These are phyloP conservation scores for Coptodon bakossiorum DNA, from an alignment of 2,113 vertebrate genomes.

Conservation along the genomic window DNA sequence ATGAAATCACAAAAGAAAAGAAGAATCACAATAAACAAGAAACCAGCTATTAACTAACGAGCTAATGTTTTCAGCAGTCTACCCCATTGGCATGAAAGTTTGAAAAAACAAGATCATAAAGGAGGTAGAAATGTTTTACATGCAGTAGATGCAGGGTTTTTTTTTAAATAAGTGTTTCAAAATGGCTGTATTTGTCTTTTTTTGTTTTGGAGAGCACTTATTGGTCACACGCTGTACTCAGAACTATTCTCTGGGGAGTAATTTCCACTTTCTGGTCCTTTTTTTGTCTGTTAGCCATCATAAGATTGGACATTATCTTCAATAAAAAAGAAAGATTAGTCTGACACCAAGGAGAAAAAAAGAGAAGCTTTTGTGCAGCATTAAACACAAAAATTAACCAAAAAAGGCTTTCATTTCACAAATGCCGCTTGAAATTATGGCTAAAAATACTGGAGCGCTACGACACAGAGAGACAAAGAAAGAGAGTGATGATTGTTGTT, in stretches of 20 bases:
- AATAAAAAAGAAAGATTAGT: background rate
- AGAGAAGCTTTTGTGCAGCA: background rate
- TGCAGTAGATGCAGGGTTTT: accelerated
- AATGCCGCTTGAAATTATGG: background rate
- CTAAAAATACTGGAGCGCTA: slow-evolving; percentile 6
- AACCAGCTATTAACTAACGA: background rate
- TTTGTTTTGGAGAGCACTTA: background rate
- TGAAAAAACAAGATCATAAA: background rate
- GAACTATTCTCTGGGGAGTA: background rate
- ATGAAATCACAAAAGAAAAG: background rate
- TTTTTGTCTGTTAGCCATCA: background rate
- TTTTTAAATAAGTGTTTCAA: background rate
- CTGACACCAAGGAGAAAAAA: background rate
- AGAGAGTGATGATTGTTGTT: slow-evolving; percentile 4
- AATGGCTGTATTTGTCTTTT: background rate
- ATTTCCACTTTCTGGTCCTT: background rate
- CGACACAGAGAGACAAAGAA: background rate
- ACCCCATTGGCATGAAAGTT: background rate
- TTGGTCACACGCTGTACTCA: background rate
- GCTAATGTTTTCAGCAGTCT: background rate
- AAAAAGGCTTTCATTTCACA: background rate
- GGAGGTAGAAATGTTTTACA: background rate
- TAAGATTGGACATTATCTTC: background rate
- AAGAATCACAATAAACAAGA: background rate
- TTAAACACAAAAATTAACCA: background rate